These are phyloP conservation scores for Lagodon rhomboides DNA, from an alignment of 2,797 vertebrate genomes.

Conservation along the genomic window DNA sequence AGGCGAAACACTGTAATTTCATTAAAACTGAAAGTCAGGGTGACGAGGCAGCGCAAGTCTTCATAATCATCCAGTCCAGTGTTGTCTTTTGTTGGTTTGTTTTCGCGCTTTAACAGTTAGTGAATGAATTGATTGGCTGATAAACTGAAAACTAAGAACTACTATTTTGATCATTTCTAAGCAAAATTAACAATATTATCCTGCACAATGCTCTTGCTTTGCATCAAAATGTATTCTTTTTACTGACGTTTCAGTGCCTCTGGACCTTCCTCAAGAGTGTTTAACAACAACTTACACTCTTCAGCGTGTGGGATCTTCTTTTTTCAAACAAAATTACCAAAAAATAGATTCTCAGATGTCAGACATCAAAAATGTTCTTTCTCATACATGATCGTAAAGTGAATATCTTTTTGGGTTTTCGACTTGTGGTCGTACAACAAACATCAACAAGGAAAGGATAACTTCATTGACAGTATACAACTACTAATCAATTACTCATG, in stretches of 20 bases:
- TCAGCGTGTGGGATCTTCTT: too few species aligned
- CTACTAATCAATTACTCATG: neutral
- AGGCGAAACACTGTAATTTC: conserved; percentile 16
- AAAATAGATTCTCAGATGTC: neutral
- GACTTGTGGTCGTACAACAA: neutral
- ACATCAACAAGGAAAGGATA: too few species aligned
- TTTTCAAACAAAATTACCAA: neutral
- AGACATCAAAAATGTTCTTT: neutral
- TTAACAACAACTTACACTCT: too few species aligned
- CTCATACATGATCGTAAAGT: neutral
- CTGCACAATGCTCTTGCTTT: too few species aligned
- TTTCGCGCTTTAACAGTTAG: neutral
- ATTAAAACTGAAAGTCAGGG: neutral
- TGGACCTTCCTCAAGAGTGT: too few species aligned
- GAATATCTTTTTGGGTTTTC: neutral
- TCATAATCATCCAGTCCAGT: neutral
- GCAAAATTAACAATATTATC: neutral
- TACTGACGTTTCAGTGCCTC: too few species aligned
- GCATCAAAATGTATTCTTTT: too few species aligned
- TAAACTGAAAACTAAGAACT: neutral
- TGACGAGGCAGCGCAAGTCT: neutral
- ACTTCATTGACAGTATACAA: neutral
- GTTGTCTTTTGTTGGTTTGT: neutral
- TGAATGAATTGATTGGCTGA: neutral
- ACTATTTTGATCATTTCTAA: neutral